phyloP scores from a whole-genome alignment of 2,888 invertebrate genomes.

The Apantesis nais region DNA sequence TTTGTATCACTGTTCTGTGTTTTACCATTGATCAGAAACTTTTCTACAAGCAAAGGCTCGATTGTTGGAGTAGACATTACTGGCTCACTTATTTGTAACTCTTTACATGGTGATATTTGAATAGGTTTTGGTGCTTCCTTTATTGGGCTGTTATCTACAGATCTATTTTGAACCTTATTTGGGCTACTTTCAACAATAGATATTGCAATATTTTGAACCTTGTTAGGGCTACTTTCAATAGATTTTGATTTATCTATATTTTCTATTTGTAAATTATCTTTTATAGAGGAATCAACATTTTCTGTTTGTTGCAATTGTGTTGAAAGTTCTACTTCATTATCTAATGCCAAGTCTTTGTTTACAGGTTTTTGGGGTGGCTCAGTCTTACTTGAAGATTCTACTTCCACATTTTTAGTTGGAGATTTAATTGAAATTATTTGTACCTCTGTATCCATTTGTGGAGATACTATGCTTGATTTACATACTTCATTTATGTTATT shows the following conservation, averaged over 20 bases:
- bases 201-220: background rate
- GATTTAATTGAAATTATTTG: slow-evolving; percentile 19
- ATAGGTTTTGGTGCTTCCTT: slow-evolving; percentile 18
- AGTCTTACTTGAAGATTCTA: slow-evolving; percentile 33
- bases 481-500: slow-evolving; percentile 16
- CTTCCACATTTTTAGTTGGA: slow-evolving; percentile 14
- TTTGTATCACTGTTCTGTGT: slow-evolving; percentile 30
- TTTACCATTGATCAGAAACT: slow-evolving; percentile 35
- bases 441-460: slow-evolving; percentile 18
- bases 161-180: background rate
- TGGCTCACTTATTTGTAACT: slow-evolving; percentile 21
- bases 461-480: slow-evolving; percentile 12
- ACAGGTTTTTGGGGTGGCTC: slow-evolving; percentile 41
- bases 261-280: slow-evolving; percentile 35
- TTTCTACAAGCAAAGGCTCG: slow-evolving; percentile 33
- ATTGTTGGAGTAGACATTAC: slow-evolving; percentile 24
- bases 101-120: slow-evolving; percentile 21
- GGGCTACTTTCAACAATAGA: slow-evolving; percentile 2
- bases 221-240: slow-evolving; percentile 9
- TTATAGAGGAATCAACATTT: slow-evolving; percentile 54
- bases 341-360: slow-evolving; percentile 16
- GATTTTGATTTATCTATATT: slow-evolving; percentile 16
- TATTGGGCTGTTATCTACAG: slow-evolving; percentile 2
- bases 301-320: slow-evolving; percentile 38
- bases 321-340: slow-evolving; percentile 26